These are phyloP conservation scores for Lutraria rhynchaena DNA, from an alignment of 1,140 invertebrate species.

Conservation along the genomic window DNA sequence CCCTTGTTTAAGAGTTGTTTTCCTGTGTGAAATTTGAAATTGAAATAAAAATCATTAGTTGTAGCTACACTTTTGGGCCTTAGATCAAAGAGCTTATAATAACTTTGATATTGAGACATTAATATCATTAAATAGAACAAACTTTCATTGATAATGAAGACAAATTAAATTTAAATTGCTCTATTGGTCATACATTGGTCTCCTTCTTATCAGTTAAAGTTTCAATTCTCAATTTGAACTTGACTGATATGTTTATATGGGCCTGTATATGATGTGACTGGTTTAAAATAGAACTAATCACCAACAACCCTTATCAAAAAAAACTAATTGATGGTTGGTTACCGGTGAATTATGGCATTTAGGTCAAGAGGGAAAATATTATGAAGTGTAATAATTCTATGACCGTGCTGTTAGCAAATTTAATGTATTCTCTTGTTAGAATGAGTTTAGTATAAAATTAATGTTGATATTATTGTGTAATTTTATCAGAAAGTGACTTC, in stretches of 20 bases:
- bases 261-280: constrained; percentile 8
- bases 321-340: not conserved
- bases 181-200: constrained; percentile 40
- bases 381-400: too few species aligned
- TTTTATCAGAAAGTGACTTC: too few species aligned
- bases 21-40: not conserved
- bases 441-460: too few species aligned
- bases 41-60: not conserved
- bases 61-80: not conserved
- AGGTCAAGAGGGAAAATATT: too few species aligned
- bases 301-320: constrained; percentile 25
- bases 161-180: constrained; percentile 31
- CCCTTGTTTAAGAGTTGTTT: not conserved
- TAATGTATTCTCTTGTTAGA: too few species aligned
- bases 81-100: not conserved
- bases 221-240: constrained; percentile 54
- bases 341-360: too few species aligned
- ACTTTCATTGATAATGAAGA: constrained; percentile 30
- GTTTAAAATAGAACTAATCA: constrained; percentile 8
- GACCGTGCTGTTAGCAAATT: too few species aligned
- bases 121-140: constrained; percentile 22
- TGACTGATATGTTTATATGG: constrained; percentile 41
- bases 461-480: too few species aligned
- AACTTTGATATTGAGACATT: constrained; percentile 1
- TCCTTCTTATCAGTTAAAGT: constrained; percentile 15